Conservation (phyloP, 1,140 invertebrate genomes). For the Littorina saxatilis region DNA sequence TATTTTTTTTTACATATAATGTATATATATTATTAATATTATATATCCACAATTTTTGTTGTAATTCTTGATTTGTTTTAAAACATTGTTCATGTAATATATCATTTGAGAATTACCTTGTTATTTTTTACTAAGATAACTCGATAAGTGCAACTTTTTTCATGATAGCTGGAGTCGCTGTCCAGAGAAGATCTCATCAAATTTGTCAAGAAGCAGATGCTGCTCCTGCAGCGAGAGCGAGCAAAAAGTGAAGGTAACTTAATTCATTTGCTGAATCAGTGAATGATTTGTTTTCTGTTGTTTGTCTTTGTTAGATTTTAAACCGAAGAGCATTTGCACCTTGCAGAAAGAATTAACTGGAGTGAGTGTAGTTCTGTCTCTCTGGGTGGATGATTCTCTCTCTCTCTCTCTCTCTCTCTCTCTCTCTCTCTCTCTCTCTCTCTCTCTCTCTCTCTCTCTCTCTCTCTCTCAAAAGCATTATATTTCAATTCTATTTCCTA, state of each 20-base stretch:
- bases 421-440: background rate
- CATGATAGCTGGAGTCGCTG: constrained; percentile 72
- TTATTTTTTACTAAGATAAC: too few relatives aligned
- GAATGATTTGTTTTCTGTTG: background rate
- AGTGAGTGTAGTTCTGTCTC: background rate
- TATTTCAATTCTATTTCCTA: too few relatives aligned
- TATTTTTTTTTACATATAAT: too few relatives aligned
- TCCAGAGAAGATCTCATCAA: constrained; percentile 72
- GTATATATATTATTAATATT: too few relatives aligned
- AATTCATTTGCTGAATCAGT: background rate
- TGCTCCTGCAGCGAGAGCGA: constrained; percentile 70
- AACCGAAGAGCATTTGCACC: too few relatives aligned
- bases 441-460: background rate
- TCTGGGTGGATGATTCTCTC: background rate
- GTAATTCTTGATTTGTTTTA: too few relatives aligned
- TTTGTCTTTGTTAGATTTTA: too few relatives aligned
- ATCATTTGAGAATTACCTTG: too few relatives aligned
- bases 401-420: background rate
- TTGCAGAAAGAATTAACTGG: background rate
- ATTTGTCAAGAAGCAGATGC: constrained; percentile 73
- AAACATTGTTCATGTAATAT: too few relatives aligned
- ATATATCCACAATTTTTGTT: too few relatives aligned
- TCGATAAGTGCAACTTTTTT: constrained; percentile 14
- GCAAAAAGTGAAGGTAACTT: constrained; percentile 70
- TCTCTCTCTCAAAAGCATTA: too few relatives aligned